These are phyloP conservation scores for Melanotaenia pygmaea DNA, from an alignment of 2,797 vertebrate genomes.

Conservation along the genomic window DNA sequence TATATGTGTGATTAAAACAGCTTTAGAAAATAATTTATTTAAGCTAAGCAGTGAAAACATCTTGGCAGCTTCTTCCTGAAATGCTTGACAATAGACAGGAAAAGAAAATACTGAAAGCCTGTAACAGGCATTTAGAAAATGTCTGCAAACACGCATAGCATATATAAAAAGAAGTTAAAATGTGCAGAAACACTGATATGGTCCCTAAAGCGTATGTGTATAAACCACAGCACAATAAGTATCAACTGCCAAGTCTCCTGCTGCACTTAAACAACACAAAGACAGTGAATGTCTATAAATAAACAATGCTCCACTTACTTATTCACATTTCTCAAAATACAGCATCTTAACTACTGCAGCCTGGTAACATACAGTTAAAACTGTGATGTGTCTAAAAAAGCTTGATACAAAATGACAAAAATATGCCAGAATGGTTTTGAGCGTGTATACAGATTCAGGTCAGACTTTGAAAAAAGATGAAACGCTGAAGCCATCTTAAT, in stretches of 20 bases:
- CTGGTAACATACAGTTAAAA: constrained; percentile 59
- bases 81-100: background rate
- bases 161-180: constrained; percentile 4
- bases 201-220: constrained; percentile 5
- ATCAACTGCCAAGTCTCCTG: constrained; percentile 36
- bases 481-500: constrained; percentile 77
- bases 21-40: background rate
- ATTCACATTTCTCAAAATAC: constrained; percentile 65
- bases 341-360: constrained; percentile 63
- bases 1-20: background rate
- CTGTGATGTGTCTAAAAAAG: constrained; percentile 70
- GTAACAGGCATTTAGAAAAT: constrained; percentile 7
- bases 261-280: constrained; percentile 46
- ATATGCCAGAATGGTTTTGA: constrained; percentile 66
- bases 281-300: constrained; percentile 68
- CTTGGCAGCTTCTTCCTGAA: background rate
- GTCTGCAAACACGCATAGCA: background rate
- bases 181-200: background rate
- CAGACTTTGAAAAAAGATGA: constrained; percentile 82
- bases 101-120: background rate
- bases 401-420: constrained; percentile 77
- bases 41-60: background rate
- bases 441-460: constrained; percentile 80
- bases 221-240: constrained; percentile 22
- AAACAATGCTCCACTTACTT: constrained; percentile 70